phyloP scores from a whole-genome alignment of 2,113 vertebrate genomes.

The Cheirogaleus medius region DNA sequence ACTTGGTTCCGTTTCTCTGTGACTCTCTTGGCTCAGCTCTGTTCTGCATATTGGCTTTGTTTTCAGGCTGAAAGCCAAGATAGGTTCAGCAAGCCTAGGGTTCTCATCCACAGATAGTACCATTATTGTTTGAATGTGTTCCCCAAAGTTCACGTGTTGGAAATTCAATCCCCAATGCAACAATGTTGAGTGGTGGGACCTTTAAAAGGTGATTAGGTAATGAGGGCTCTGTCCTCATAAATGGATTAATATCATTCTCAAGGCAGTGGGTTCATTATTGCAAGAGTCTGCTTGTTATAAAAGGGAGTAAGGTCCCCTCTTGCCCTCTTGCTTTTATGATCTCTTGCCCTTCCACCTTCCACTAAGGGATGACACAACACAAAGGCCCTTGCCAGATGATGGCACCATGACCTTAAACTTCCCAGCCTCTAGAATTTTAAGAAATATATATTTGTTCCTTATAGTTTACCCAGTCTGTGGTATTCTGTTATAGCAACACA shows the following conservation, averaged over 20 bases:
- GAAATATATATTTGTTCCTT: background rate
- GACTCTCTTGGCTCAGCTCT: slow-evolving; percentile 31
- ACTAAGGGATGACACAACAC: background rate
- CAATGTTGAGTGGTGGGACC: background rate
- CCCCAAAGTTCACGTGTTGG: background rate
- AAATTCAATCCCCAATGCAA: background rate
- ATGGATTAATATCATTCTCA: background rate
- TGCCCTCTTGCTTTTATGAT: background rate
- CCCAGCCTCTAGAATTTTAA: background rate
- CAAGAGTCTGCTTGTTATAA: background rate
- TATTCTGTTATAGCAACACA: background rate
- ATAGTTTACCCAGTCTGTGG: background rate
- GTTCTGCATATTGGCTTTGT: background rate
- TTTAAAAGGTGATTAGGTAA: background rate
- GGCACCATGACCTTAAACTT: background rate
- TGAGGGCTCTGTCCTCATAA: background rate
- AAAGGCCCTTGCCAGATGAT: background rate
- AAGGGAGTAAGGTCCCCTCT: background rate
- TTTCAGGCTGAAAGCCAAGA: slow-evolving; percentile 4
- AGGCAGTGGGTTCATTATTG: background rate
- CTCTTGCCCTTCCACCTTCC: background rate
- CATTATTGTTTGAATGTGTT: background rate
- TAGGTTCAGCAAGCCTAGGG: background rate
- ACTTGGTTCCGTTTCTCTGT: slow-evolving; percentile 4
- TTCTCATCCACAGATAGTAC: slow-evolving; percentile 1